phyloP scores from a whole-genome alignment of 2,113 vertebrate species.

The Halichoeres trimaculatus region DNA sequence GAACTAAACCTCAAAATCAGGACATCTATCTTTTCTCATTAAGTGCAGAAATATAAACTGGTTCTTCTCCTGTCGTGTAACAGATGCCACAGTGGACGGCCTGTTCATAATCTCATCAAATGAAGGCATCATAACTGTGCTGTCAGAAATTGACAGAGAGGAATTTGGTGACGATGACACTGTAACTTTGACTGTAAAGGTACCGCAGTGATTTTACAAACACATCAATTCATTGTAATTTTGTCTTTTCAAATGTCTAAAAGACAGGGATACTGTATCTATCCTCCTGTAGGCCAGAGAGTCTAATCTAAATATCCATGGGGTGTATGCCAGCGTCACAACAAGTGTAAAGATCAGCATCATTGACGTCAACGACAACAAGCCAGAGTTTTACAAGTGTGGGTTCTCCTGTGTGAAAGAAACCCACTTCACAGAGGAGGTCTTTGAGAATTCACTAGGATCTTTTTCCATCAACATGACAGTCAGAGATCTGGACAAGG shows the following conservation, averaged over 20 bases:
- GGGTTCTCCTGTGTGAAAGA: slow-evolving; percentile 66
- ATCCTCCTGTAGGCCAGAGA: slow-evolving; percentile 75
- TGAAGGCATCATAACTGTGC: slow-evolving; percentile 83
- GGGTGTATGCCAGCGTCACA: slow-evolving; percentile 43
- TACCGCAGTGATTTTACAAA: slow-evolving; percentile 47
- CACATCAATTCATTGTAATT: no score
- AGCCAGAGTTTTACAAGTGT: slow-evolving; percentile 89
- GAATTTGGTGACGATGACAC: slow-evolving; percentile 62
- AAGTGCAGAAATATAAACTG: not conserved
- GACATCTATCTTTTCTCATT: not conserved
- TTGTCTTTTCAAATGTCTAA: no score
- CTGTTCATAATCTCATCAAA: slow-evolving; percentile 79
- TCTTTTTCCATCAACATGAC: slow-evolving; percentile 84
- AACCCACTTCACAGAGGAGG: slow-evolving; percentile 77
- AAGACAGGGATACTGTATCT: not conserved
- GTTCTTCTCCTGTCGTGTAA: slow-evolving; percentile 3
- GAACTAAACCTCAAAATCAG: not conserved
- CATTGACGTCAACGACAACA: slow-evolving; percentile 88
- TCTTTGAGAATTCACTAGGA: slow-evolving; percentile 85
- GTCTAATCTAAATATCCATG: slow-evolving; percentile 53
- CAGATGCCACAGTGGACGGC: slow-evolving; percentile 52
- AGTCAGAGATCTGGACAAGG: slow-evolving; percentile 87
- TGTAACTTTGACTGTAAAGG: slow-evolving; percentile 84
- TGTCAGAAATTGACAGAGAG: slow-evolving; percentile 85
- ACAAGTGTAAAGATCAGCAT: slow-evolving; percentile 83